These are phyloP conservation scores for Trachymyrmex cornetzi DNA, from an alignment of 1,140 invertebrate species.

Conservation along the genomic window DNA sequence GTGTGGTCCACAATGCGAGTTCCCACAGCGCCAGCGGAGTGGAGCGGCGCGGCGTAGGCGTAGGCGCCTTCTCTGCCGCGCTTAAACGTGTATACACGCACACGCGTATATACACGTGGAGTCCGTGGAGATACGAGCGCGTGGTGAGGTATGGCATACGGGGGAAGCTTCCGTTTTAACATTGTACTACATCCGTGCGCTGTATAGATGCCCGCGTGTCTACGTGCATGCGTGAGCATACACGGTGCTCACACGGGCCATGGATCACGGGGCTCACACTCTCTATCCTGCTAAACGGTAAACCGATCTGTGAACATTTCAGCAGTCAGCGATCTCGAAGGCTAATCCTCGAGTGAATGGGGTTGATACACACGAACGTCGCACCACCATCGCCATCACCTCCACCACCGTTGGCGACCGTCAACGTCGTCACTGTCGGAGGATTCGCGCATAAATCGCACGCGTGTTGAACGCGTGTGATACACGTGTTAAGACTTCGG, in stretches of 20 bases:
- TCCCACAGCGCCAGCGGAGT: conserved; percentile 80
- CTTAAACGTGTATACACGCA: conserved; percentile 40
- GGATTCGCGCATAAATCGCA: conserved; percentile 62
- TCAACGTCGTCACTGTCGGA: conserved; percentile 60
- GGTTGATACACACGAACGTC: conserved; percentile 79
- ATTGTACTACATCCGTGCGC: conserved; percentile 5
- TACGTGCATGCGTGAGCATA: conserved; percentile 13
- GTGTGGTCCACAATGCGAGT: conserved; percentile 85
- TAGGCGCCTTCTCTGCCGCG: conserved; percentile 41
- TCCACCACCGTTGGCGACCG: conserved; percentile 41
- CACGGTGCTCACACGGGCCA: conserved; percentile 74
- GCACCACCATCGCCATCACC: conserved; percentile 55
- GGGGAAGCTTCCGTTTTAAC: conserved; percentile 51
- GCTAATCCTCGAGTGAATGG: conserved; percentile 84
- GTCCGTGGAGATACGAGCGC: conserved; percentile 63
- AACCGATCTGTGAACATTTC: conserved; percentile 87
- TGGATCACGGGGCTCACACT: conserved; percentile 83
- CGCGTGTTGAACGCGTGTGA: conserved; percentile 51
- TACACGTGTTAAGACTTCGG: conserved; percentile 72
- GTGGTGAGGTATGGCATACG: conserved; percentile 52
- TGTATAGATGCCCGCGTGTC: neutral
- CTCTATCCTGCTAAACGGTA: conserved; percentile 86
- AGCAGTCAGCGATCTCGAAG: conserved; percentile 86
- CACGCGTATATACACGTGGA: neutral
- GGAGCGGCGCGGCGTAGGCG: conserved; percentile 42